Conservation (phyloP, 1,140 invertebrate genomes). For the Melipona quadrifasciata region DNA sequence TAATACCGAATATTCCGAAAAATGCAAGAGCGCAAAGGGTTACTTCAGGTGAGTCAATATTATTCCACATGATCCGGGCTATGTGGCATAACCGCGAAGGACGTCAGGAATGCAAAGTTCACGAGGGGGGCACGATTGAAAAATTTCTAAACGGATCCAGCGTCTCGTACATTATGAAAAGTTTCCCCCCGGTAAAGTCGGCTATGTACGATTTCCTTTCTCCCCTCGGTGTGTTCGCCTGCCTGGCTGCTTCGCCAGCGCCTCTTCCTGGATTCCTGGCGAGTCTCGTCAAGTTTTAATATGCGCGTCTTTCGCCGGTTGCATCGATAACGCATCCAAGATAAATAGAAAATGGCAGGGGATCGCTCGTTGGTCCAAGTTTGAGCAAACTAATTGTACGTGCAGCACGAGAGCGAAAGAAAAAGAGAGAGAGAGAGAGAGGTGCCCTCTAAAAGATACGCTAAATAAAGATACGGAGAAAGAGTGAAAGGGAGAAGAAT, state of each 20-base stretch:
- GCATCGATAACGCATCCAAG: slow-evolving; percentile 43
- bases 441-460: too few species aligned
- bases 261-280: slow-evolving; percentile 51
- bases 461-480: not conserved
- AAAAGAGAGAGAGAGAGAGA: too few species aligned
- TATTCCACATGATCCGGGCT: slow-evolving; percentile 34
- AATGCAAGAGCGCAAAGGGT: slow-evolving; percentile 33
- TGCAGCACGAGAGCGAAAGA: not conserved
- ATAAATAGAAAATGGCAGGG: slow-evolving; percentile 48
- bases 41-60: slow-evolving; percentile 32
- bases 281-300: slow-evolving; percentile 55
- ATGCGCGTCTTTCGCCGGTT: slow-evolving; percentile 14
- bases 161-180: slow-evolving; percentile 49
- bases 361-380: slow-evolving; percentile 19
- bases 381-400: slow-evolving; percentile 53
- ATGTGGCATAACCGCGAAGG: slow-evolving; percentile 34
- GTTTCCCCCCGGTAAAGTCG: slow-evolving; percentile 31
- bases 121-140: slow-evolving; percentile 42
- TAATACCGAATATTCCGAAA: slow-evolving; percentile 8
- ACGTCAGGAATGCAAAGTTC: slow-evolving; percentile 47
- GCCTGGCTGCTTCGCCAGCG: not conserved
- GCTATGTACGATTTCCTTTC: slow-evolving; percentile 9
- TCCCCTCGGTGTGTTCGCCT: not conserved
- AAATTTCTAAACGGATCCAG: slow-evolving; percentile 51
- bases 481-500: not conserved